Conservation (phyloP, 2,113 vertebrate species). For the Anarhynchus alexandrinus region DNA sequence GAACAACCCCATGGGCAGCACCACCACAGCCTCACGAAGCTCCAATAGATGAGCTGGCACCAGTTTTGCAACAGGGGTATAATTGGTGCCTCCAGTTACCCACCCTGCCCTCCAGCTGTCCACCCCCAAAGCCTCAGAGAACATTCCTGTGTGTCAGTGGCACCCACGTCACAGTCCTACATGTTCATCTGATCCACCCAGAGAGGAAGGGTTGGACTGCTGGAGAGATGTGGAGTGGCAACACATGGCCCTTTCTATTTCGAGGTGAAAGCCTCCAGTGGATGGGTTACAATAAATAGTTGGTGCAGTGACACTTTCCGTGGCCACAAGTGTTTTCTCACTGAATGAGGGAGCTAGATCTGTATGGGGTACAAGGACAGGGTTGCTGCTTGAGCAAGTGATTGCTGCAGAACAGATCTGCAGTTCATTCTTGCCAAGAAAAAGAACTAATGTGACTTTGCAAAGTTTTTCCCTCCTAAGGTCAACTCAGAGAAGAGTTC, state of each 20-base stretch:
- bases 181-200: not conserved
- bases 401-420: not conserved
- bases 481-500: not conserved
- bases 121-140: not conserved
- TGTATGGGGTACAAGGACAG: not conserved
- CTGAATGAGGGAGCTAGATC: not conserved
- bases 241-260: not conserved
- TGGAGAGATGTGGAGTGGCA: not conserved
- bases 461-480: not conserved
- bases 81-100: not conserved
- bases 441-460: not conserved
- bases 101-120: not conserved
- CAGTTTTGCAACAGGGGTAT: not conserved
- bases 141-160: not conserved
- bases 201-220: not conserved
- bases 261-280: not conserved
- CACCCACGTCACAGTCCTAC: not conserved
- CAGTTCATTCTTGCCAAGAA: not conserved
- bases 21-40: fast-evolving
- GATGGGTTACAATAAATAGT: not conserved
- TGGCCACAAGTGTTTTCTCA: not conserved
- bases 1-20: not conserved
- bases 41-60: not conserved
- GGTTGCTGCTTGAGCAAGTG: not conserved
- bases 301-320: not conserved